A percentile compares a stretch with the other conserved stretches of the same genome.
These are phyloP conservation scores for Psittacula derbiana DNA, from an alignment of 2,797 vertebrate genomes.

Conservation along the genomic window DNA sequence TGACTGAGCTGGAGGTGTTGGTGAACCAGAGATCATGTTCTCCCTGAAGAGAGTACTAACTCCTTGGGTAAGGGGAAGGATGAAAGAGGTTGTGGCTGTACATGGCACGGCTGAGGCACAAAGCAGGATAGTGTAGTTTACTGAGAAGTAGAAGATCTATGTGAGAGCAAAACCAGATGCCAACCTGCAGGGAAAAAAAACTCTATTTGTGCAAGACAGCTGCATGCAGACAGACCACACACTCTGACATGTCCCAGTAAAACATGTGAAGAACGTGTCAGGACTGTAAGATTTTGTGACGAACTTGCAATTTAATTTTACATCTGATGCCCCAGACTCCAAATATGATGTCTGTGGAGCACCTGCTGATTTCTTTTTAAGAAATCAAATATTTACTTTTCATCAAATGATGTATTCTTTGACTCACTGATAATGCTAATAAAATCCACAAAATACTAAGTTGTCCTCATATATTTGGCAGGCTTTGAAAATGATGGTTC, in stretches of 20 bases:
- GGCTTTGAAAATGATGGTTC: constrained; percentile 10
- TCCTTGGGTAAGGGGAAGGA: neutral
- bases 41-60: neutral
- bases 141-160: neutral
- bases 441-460: neutral
- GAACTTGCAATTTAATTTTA: neutral
- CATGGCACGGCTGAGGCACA: neutral
- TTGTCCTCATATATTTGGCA: constrained; percentile 34
- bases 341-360: neutral
- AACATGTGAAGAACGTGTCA: neutral
- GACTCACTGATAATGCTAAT: neutral
- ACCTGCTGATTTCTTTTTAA: neutral
- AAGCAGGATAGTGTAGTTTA: neutral
- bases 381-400: neutral
- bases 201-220: neutral
- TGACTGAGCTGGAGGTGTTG: neutral
- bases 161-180: neutral
- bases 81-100: rapidly evolving
- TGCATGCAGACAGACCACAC: neutral
- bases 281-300: neutral
- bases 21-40: neutral
- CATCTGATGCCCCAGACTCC: neutral
- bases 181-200: neutral
- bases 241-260: neutral
- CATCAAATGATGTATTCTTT: neutral